Percentiles rank a stretch among this genome's conserved stretches.
These are phyloP conservation scores for Phataginus tetradactyla DNA, from an alignment of 2,797 vertebrate genomes.

Conservation along the genomic window DNA sequence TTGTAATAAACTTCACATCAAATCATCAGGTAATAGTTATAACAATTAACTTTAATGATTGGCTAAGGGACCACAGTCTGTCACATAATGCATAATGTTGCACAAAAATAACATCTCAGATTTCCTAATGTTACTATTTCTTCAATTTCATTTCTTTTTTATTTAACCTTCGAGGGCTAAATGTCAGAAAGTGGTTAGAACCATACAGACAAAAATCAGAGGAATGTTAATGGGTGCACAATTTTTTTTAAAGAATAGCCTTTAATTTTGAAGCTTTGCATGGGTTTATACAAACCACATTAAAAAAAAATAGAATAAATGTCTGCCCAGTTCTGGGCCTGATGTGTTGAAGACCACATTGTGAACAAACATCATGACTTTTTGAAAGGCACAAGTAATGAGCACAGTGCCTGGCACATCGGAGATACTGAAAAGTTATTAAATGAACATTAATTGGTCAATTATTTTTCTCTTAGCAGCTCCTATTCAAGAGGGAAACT, in stretches of 20 bases:
- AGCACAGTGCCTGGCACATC: not conserved
- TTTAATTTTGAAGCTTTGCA: not conserved
- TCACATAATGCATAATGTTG: not conserved
- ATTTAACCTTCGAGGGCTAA: not conserved
- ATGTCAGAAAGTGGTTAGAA: not conserved
- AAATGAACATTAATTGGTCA: not conserved
- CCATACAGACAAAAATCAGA: not conserved
- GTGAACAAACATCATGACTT: not conserved
- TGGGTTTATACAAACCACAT: slow-evolving; percentile 31
- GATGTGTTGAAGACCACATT: not conserved
- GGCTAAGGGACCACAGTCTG: not conserved
- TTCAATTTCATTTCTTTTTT: not conserved
- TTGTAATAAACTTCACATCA: not conserved
- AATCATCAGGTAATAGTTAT: slow-evolving; percentile 46
- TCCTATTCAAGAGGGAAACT: slow-evolving; percentile 19
- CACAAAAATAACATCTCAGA: not conserved
- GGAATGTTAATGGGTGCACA: not conserved
- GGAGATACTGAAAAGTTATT: not conserved
- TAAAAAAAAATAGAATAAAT: not conserved
- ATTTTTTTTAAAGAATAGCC: not conserved
- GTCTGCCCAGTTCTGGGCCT: not conserved
- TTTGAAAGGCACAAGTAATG: not conserved
- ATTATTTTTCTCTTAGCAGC: slow-evolving; percentile 25
- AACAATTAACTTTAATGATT: not conserved
- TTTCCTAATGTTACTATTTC: not conserved